These are phyloP conservation scores for Mythimna ferrago DNA, from an alignment of 2,888 invertebrate genomes.

Conservation along the genomic window DNA sequence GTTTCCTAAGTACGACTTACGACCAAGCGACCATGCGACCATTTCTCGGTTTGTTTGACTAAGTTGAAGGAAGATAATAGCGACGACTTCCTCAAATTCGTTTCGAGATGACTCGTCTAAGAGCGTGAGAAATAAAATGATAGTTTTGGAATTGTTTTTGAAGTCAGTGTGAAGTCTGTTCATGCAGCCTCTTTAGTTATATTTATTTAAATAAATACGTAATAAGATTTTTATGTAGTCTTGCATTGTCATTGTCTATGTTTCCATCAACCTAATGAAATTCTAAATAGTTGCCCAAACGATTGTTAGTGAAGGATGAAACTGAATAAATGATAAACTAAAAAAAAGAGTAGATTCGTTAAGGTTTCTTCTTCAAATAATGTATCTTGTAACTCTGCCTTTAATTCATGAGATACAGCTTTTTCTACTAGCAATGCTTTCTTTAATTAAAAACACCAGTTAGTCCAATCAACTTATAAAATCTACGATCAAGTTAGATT, in stretches of 20 bases:
- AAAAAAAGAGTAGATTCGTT: not conserved
- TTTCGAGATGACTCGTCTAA: slow-evolving; percentile 82
- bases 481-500: slow-evolving; percentile 46
- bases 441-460: slow-evolving; percentile 12
- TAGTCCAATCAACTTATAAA: slow-evolving; percentile 37
- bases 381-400: not conserved
- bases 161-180: slow-evolving; percentile 55
- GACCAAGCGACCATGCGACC: slow-evolving; percentile 52
- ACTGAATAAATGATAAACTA: not conserved
- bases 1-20: slow-evolving; percentile 56
- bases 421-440: not conserved
- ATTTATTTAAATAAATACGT: slow-evolving; percentile 6
- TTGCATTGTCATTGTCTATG: not conserved
- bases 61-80: slow-evolving; percentile 85
- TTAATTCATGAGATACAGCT: not conserved
- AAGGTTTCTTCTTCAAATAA: not conserved
- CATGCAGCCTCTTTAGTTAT: slow-evolving; percentile 30
- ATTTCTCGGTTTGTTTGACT: slow-evolving; percentile 81
- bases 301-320: not conserved
- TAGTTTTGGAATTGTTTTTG: slow-evolving; percentile 69
- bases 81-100: slow-evolving; percentile 86
- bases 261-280: not conserved
- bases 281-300: not conserved
- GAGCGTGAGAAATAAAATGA: slow-evolving; percentile 86
- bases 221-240: not conserved